phyloP scores from a whole-genome alignment of 2,113 vertebrate species.

The Bos javanicus region DNA sequence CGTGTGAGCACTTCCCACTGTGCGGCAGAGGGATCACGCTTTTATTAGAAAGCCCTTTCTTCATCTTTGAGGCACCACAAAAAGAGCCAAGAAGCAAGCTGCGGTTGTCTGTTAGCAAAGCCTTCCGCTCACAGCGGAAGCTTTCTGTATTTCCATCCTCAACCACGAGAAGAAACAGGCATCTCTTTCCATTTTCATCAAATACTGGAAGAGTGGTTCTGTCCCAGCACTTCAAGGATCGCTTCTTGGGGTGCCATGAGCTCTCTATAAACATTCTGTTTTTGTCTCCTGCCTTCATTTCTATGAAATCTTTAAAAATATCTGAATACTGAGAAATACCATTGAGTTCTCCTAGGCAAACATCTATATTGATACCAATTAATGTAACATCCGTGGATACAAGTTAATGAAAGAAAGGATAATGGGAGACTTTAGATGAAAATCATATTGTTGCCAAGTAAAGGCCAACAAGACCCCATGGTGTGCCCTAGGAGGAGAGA shows the following conservation, averaged over 20 bases:
- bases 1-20: neutral
- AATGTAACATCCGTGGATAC: neutral
- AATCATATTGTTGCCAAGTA: neutral
- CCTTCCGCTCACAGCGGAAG: neutral
- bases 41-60: neutral
- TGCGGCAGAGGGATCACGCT: fast-evolving
- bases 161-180: neutral
- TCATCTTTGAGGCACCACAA: neutral
- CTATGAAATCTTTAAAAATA: neutral
- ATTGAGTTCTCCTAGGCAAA: neutral
- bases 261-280: neutral
- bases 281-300: neutral
- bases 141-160: neutral
- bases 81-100: neutral
- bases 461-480: neutral
- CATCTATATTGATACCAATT: neutral
- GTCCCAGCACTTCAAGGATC: neutral
- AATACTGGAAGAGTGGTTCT: neutral
- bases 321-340: neutral
- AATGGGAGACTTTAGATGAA: neutral
- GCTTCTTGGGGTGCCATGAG: neutral
- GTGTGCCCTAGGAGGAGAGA: neutral
- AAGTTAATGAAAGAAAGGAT: neutral
- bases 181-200: neutral
- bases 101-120: neutral